Evolutionary conservation across 2,888 invertebrate species (phyloP), one percentile per base, ranked within the genome.

Genomic region (Synanthedon vespiformis): DNA sequence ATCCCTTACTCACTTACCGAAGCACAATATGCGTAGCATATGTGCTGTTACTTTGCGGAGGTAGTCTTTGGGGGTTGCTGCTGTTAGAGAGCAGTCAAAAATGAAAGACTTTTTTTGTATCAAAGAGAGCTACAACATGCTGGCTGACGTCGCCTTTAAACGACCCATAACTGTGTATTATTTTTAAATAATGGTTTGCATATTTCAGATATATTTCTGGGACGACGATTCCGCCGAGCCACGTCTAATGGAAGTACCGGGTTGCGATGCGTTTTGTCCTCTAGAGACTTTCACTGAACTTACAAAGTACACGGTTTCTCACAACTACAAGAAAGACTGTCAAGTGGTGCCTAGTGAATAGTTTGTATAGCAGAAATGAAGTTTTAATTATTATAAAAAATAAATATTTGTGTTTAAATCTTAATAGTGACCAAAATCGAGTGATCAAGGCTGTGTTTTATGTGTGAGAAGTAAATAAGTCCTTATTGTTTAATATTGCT

Each of bases 191-290:
- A 34, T 2, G 10, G 34, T 34, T 34, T 34, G 34, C 6, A 34
- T 2, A 10, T 72, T 77, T 48, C 75, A 90, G 90, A 81, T 90
- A 59, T 82, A 77, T 58, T 88, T 88, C 64, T 87, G 88, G 85
- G 81, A 86, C 56, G 88, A 89, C 63, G 87, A 88, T 55, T 88
- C 89, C 3, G 77, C 86, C 0, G 80, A 80, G 53, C 79, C 88
- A 1, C 74, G 80, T 2, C 71, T 83, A 1, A 81, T 90, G 80
- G 80, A 80, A 56, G 84, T 91, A 2, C 89, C 89, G 0, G 87
- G 88, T 6, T 90, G 90, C 67, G 77, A 77, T 44, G 65, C 79
- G 1, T 76, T 87, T 52, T 90, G 90, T 60, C 87, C 89, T 0
- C 61, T 90, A 40, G 84, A 88, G 48, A 82, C 78, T 5, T 89